Percentiles rank a stretch among this genome's conserved stretches.
Conservation (phyloP, 2,797 vertebrate genomes). For the Anableps anableps region DNA sequence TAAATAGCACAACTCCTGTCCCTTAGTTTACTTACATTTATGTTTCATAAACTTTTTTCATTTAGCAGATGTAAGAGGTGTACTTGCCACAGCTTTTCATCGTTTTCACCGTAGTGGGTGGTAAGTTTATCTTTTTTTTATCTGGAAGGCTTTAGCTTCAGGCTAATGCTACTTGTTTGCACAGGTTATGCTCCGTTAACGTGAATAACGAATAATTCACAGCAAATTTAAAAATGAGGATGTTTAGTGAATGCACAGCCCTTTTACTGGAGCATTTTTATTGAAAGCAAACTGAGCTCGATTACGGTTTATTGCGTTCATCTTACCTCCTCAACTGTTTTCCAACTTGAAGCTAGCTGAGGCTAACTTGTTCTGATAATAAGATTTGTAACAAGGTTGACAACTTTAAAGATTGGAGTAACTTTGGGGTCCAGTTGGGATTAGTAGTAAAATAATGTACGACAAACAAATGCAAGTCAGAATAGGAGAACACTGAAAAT, state of each 20-base stretch:
- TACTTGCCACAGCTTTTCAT: not conserved
- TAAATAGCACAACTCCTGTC: not conserved
- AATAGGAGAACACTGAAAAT: not conserved
- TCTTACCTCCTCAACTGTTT: not conserved
- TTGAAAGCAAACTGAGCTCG: no score
- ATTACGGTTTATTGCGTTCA: not conserved
- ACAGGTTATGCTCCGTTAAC: not conserved
- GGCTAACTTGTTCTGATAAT: not conserved
- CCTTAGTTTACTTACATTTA: not conserved
- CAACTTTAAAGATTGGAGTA: not conserved
- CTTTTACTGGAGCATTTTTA: not conserved
- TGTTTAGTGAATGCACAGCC: not conserved
- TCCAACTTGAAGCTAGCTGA: not conserved
- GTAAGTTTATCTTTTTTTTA: slow-evolving; percentile 31
- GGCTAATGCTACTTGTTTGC: slow-evolving; percentile 31
- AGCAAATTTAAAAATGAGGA: slow-evolving; percentile 12
- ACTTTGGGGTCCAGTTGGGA: not conserved
- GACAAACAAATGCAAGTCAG: not conserved
- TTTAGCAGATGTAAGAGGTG: accelerated
- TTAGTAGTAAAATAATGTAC: not conserved
- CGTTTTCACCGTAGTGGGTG: slow-evolving; percentile 10
- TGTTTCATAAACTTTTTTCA: not conserved
- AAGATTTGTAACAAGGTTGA: not conserved
- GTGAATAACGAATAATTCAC: slow-evolving; percentile 12
- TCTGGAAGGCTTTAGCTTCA: slow-evolving; percentile 26